Conservation (phyloP, 2,888 invertebrate genomes). For the Ctena decussata region DNA sequence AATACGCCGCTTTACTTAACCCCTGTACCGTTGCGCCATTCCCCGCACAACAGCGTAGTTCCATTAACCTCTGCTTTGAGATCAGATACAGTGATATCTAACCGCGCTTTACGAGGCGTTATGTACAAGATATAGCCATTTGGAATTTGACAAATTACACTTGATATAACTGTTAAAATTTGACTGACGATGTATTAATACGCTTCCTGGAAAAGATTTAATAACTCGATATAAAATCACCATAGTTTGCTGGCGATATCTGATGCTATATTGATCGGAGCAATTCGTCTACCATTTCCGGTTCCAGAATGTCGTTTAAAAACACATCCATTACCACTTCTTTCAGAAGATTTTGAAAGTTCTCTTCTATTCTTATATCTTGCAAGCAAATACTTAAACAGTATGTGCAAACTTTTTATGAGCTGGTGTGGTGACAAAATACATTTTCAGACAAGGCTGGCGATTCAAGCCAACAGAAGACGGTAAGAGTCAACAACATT, state of each 20-base stretch:
- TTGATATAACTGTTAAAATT: not conserved
- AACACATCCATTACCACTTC: too few species aligned
- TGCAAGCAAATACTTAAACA: too few species aligned
- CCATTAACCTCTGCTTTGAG: not conserved
- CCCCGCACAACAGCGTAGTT: not conserved
- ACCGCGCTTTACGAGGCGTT: not conserved
- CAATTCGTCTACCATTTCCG: not conserved
- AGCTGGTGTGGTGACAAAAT: too few species aligned
- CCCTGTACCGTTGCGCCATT: not conserved
- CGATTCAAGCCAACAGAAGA: too few species aligned
- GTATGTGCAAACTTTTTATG: too few species aligned
- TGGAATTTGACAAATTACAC: conserved; percentile 8
- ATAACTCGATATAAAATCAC: not conserved
- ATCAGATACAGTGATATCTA: not conserved
- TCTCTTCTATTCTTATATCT: too few species aligned
- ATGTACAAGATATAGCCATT: conserved; percentile 1
- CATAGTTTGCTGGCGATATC: not conserved
- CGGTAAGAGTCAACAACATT: too few species aligned
- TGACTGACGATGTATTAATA: conserved; percentile 8
- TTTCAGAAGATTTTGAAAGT: too few species aligned
- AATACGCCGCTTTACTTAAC: not conserved
- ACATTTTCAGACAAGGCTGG: too few species aligned
- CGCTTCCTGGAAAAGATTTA: not conserved
- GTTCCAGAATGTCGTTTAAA: not conserved
- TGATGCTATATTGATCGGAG: not conserved